These are phyloP conservation scores for Pelodiscus sinensis DNA, from an alignment of 2,113 vertebrate genomes.

Conservation along the genomic window DNA sequence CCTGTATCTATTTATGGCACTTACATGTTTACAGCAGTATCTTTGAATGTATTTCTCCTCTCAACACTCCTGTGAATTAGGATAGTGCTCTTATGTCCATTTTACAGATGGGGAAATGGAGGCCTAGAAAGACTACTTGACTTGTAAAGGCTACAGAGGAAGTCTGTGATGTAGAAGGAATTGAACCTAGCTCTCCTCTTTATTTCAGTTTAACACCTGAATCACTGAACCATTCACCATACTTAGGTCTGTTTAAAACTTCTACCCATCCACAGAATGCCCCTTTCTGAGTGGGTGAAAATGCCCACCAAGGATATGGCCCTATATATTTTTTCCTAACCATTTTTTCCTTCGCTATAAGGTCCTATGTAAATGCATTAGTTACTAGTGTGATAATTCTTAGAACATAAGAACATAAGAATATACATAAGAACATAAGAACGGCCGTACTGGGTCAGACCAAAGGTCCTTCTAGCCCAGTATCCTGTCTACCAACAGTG, in stretches of 20 bases:
- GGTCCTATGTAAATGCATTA: not conserved
- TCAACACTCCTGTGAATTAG: not conserved
- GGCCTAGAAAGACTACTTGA: not conserved
- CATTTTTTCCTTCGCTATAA: not conserved
- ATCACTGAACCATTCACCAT: constrained; percentile 13
- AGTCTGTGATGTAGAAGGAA: not conserved
- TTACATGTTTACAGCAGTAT: not conserved
- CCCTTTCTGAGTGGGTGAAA: accelerated
- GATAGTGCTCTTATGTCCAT: not conserved
- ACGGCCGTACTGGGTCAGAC: too few relatives aligned
- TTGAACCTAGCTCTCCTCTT: not conserved
- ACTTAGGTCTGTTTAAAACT: constrained; percentile 14
- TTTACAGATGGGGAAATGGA: not conserved
- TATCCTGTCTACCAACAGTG: too few relatives aligned
- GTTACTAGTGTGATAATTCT: not conserved
- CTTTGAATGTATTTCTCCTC: not conserved
- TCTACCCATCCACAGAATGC: not conserved
- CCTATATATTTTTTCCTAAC: not conserved
- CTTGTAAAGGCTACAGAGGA: constrained; percentile 22
- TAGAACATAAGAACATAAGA: too few relatives aligned
- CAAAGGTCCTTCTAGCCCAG: too few relatives aligned
- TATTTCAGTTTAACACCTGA: not conserved
- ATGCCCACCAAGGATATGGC: not conserved
- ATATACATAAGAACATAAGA: too few relatives aligned
- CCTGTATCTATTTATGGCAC: not conserved